A percentile compares a stretch with the other conserved stretches of the same genome.
phyloP scores from a whole-genome alignment of 2,797 vertebrate genomes.

The Epinephelus coioides region DNA sequence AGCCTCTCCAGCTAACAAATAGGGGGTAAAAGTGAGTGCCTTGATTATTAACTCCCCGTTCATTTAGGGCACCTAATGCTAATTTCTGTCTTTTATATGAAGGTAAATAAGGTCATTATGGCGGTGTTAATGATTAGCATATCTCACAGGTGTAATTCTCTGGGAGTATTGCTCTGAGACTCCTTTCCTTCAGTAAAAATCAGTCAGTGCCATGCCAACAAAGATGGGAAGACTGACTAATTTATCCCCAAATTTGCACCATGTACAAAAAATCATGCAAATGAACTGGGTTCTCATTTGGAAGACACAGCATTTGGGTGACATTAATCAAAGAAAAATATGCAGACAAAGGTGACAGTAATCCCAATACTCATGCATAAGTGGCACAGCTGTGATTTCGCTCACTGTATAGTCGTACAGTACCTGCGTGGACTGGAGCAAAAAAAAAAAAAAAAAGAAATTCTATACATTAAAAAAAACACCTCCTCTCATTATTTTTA shows the following conservation, averaged over 20 bases:
- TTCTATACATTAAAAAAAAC: constrained; percentile 73
- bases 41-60: constrained; percentile 87
- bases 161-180: constrained; percentile 75
- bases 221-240: constrained; percentile 85
- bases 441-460: constrained; percentile 63
- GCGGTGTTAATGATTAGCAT: constrained; percentile 85
- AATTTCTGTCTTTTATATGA: constrained; percentile 88
- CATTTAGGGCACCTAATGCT: constrained; percentile 86
- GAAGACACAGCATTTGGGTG: constrained; percentile 90
- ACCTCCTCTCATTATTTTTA: constrained; percentile 78
- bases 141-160: constrained; percentile 89
- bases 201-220: constrained; percentile 85
- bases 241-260: constrained; percentile 88
- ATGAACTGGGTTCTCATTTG: constrained; percentile 86
- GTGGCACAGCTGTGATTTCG: constrained; percentile 82
- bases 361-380: constrained; percentile 86
- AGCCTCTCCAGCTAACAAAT: constrained; percentile 69
- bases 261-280: constrained; percentile 92
- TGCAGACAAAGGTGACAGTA: constrained; percentile 90
- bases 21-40: constrained; percentile 68
- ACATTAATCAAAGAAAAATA: constrained; percentile 92
- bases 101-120: constrained; percentile 91
- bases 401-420: constrained; percentile 75
- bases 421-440: constrained; percentile 49
- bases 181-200: constrained; percentile 80